These are phyloP conservation scores for Trachops cirrhosus DNA, from an alignment of 2,797 vertebrate species.

Conservation along the genomic window DNA sequence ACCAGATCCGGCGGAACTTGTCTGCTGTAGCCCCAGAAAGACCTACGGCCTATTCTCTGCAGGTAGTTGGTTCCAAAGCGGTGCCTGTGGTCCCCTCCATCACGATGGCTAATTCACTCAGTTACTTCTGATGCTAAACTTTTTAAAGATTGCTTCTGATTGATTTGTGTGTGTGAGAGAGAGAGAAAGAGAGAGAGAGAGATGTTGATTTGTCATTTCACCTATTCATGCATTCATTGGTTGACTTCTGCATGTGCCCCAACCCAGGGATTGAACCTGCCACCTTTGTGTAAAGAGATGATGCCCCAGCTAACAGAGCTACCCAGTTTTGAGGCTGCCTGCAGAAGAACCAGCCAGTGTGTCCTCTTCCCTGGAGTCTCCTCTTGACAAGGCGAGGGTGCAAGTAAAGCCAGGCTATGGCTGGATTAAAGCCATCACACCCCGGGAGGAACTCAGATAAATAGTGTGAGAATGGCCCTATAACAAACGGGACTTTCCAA, in stretches of 20 bases:
- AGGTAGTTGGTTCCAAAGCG: neutral
- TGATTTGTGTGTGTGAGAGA: neutral
- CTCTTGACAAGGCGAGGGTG: neutral
- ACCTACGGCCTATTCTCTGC: neutral
- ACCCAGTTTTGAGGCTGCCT: neutral
- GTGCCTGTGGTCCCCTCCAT: neutral
- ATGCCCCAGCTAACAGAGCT: neutral
- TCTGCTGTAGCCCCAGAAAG: neutral
- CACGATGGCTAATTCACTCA: neutral
- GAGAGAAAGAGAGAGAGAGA: neutral
- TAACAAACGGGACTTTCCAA: rapidly evolving
- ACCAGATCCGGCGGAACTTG: neutral
- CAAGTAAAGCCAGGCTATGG: neutral
- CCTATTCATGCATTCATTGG: neutral
- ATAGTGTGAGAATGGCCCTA: neutral
- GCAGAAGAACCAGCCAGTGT: neutral
- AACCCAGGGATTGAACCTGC: neutral
- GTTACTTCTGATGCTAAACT: neutral
- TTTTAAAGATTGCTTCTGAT: neutral
- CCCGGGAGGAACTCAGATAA: neutral
- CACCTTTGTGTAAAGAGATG: neutral
- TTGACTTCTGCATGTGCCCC: neutral
- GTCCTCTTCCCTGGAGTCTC: neutral
- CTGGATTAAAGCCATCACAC: neutral
- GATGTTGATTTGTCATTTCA: neutral